Base-by-base conservation (phyloP, 2,113 vertebrate genomes). In the Phaetusa simplex region DNA sequence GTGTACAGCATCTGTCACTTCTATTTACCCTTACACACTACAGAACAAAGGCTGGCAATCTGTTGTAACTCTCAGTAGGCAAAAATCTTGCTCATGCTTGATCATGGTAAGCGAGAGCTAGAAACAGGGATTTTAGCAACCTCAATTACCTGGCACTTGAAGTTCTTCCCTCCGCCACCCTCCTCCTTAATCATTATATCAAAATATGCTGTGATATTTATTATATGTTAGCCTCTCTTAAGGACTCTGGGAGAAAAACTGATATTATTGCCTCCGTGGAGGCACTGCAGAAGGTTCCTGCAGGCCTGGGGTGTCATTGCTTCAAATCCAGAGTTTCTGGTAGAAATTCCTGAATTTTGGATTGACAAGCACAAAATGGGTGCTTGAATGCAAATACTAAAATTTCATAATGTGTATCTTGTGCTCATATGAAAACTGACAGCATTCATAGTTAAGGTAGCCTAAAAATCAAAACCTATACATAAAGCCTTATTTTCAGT, bases 271-370 rank as follows among this genome's bases (percentile, higher is more conserved):
- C 14, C 8, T 69, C 23, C 8, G 24, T 12, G 8, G 5, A 82
- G 14, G 34, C 18, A 47, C 30, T 52, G 52, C 26, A 47, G 55
- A 67, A 79, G 52, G 15, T 82, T 90, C 22, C 81, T 95, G 52
- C 26, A 70, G 36, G 45, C 42, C 58, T 88, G n/a, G 17, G 8
- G 6, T 92, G 65, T 36, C 43, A 42, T 84, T 92, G 55, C 53
- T 95, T 73, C 53, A 95, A 90, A 83, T 86, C 86, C 45, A 95
- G 45, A 88, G 32, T 71, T 95, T 61, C 65, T 94, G 69, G 20
- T 92, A 58, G 61, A 66, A 71, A 50, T 45, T 22, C 0, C 45
- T 79, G 7, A 16, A 6, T 79, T 93, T 89, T 79, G 18, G 8
- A 79, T 88, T 64, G 26, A 21, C 34, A 4, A 69, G 23, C n/a